These are phyloP conservation scores for Aphis gossypii DNA, from an alignment of 1,140 invertebrate species.

Conservation along the genomic window DNA sequence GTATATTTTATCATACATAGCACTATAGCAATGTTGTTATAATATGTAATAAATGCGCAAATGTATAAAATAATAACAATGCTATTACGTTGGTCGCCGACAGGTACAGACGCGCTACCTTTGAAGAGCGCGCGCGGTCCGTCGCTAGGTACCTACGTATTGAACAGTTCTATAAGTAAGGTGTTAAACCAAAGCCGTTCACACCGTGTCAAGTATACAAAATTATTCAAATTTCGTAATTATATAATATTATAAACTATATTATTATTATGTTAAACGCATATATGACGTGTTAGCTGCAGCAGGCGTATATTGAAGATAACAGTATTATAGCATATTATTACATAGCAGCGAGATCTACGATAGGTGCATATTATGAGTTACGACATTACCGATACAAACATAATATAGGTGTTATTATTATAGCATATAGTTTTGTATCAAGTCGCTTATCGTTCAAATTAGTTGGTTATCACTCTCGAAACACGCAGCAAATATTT, in stretches of 20 bases:
- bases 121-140: neutral
- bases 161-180: neutral
- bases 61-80: neutral
- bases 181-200: neutral
- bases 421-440: neutral
- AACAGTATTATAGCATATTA: neutral
- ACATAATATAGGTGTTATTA: neutral
- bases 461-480: neutral
- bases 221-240: neutral
- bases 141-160: neutral
- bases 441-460: neutral
- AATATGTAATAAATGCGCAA: neutral
- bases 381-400: neutral
- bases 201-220: neutral
- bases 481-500: neutral
- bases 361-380: neutral
- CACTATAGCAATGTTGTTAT: neutral
- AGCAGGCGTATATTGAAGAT: neutral
- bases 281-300: neutral
- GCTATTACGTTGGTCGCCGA: neutral
- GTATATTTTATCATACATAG: neutral
- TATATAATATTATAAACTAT: neutral
- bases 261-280: slow-evolving; percentile 4
- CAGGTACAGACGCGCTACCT: neutral
- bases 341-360: neutral